Base-by-base conservation (phyloP, 2,113 vertebrate genomes). In the Phaetusa simplex region DNA sequence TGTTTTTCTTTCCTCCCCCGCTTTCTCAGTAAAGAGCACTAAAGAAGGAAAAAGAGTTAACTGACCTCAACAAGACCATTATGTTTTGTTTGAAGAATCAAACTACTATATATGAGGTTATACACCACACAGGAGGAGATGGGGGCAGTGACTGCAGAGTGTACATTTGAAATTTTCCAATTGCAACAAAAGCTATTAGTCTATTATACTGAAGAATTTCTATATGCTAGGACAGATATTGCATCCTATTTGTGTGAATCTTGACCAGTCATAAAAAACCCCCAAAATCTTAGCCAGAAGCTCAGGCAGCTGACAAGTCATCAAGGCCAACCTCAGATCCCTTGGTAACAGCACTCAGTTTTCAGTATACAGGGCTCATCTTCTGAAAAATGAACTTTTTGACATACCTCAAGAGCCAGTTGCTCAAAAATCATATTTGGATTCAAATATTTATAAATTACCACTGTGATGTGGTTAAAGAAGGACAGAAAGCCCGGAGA, bases 371-470 rank as follows among this genome's bases (percentile, higher is more conserved):
- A 78, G 38, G 47, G 52, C 38, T 88, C 20, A 50, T 17, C 23
- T 83, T 85, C 47, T 16, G 32, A 84, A 64, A 62, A 8, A 36
- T 32, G 5, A 71, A 70, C 70, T 86, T 73, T 73, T 55, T 86
- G 72, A 88, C 47, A 52, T 71, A 92, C 73, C 65, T 88, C 71
- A 88, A 66, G 64, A 93, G 50, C 24, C 69, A 81, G 43, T 59
- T 90, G 58, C 80, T 95, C 40, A 89, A 95, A 96, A 93, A 76
- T 26, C 40, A 9, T 70, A 87, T 72, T 45, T 84, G 36, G 64
- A 84, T 79, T 88, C 43, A 93, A 89, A 61, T 82, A 91, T 83
- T 93, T 84, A 82, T 47, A 47, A 78, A 56, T 67, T 67, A 95
- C 40, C 73, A 91, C 59, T 74, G 36, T 87, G 86, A 61, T 70